A percentile compares a stretch with the other conserved stretches of the same genome.
phyloP scores from a whole-genome alignment of 2,888 invertebrate genomes.

The Macrosiphum euphorbiae region DNA sequence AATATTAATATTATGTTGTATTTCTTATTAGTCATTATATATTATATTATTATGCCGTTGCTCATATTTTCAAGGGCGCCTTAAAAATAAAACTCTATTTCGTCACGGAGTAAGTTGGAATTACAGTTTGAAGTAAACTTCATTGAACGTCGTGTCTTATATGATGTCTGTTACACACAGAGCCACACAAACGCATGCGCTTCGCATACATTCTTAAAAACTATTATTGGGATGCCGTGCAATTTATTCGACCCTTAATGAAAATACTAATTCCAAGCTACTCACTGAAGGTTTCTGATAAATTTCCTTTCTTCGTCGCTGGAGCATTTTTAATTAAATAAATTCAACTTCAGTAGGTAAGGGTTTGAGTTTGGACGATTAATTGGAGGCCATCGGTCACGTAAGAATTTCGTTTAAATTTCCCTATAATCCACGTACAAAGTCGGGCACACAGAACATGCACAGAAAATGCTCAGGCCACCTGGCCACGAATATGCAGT shows the following conservation, averaged over 20 bases:
- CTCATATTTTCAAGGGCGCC: conserved; percentile 28
- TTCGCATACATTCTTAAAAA: neutral
- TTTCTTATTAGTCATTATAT: neutral
- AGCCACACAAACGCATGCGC: neutral
- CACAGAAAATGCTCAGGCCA: neutral
- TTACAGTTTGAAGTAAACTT: neutral
- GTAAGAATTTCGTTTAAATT: neutral
- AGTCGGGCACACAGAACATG: neutral
- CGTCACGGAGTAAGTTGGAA: conserved; percentile 1
- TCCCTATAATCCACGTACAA: neutral
- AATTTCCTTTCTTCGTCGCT: neutral
- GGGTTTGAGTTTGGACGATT: neutral
- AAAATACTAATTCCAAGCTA: neutral
- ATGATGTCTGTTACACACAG: too few relatives aligned
- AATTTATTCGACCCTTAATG: neutral
- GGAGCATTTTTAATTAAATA: conserved; percentile 42
- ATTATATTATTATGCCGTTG: neutral
- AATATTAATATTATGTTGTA: neutral
- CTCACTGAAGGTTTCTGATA: too few relatives aligned
- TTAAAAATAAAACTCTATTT: conserved; percentile 50
- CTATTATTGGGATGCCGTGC: neutral
- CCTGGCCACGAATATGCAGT: neutral
- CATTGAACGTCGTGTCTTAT: neutral
- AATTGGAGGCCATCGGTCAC: neutral
- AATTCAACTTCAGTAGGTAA: neutral